A percentile compares a stretch with the other conserved stretches of the same genome.
Conservation (phyloP, 2,113 vertebrate genomes). For the Aramus guarauna region DNA sequence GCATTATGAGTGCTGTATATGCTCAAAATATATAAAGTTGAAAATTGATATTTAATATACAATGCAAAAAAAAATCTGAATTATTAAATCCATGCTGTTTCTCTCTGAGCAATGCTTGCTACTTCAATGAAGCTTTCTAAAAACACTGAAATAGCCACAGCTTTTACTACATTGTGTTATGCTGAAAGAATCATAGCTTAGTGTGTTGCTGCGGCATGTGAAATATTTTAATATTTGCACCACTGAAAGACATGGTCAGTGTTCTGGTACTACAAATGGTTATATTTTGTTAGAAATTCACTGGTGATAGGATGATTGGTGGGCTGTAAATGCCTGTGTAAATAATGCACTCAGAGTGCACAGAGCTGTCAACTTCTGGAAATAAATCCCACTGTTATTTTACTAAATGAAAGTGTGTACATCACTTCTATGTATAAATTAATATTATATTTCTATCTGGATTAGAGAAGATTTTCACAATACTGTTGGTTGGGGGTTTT, state of each 20-base stretch:
- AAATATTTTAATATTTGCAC: background rate
- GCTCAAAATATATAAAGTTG: background rate
- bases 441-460: background rate
- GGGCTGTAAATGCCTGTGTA: background rate
- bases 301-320: background rate
- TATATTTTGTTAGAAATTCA: background rate
- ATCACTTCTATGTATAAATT: background rate
- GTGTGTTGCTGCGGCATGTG: accelerated
- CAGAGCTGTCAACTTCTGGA: background rate
- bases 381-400: background rate
- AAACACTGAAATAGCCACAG: background rate
- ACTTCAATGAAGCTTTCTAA: background rate
- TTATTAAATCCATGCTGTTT: background rate
- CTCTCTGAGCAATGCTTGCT: background rate
- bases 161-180: background rate
- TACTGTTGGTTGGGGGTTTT: background rate
- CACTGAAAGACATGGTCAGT: background rate
- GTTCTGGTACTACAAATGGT: background rate
- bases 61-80: background rate
- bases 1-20: background rate
- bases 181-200: background rate
- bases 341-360: background rate
- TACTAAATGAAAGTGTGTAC: background rate
- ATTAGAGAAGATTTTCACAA: background rate
- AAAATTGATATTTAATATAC: background rate